Evolutionary conservation across 1,140 invertebrate genomes (phyloP).

Genomic region (Bemisia tabaci): DNA sequence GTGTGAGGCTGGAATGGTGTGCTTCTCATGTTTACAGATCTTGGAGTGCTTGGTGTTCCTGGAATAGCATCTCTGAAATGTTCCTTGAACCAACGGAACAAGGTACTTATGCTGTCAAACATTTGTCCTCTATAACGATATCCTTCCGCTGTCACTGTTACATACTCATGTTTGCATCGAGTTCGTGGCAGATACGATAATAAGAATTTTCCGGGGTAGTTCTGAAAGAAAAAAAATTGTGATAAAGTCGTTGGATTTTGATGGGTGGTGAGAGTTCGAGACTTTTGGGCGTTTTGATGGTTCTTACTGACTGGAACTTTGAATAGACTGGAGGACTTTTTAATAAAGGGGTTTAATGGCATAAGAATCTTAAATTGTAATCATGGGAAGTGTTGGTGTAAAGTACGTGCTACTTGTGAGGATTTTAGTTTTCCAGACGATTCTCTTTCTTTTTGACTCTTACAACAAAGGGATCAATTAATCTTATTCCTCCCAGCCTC

Average conservation of each 20-base stretch:
- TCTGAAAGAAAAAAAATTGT: constrained; percentile 33
- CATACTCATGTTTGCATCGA: constrained; percentile 76
- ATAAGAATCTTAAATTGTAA: too few species aligned
- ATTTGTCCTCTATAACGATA: constrained; percentile 78
- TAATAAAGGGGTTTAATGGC: too few species aligned
- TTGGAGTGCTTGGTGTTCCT: constrained; percentile 54
- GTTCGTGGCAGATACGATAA: constrained; percentile 82
- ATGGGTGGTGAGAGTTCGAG: too few species aligned
- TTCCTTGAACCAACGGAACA: constrained; percentile 96
- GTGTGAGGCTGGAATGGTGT: constrained; percentile 48
- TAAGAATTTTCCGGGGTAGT: constrained; percentile 88
- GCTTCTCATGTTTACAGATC: constrained; percentile 37
- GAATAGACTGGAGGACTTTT: too few species aligned
- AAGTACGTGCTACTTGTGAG: too few species aligned
- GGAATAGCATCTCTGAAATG: constrained; percentile 87
- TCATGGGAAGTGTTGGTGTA: too few species aligned
- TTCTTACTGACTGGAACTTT: too few species aligned
- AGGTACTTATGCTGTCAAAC: constrained; percentile 66
- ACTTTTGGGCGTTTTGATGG: too few species aligned
- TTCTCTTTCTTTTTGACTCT: too few species aligned
- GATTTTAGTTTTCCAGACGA: too few species aligned
- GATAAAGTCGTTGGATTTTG: neutral
- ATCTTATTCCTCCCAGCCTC: too few species aligned
- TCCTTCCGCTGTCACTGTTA: constrained; percentile 83
- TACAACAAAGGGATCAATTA: too few species aligned